phyloP scores from a whole-genome alignment of 1,140 invertebrate genomes.

The Drosophila lacteicornis region DNA sequence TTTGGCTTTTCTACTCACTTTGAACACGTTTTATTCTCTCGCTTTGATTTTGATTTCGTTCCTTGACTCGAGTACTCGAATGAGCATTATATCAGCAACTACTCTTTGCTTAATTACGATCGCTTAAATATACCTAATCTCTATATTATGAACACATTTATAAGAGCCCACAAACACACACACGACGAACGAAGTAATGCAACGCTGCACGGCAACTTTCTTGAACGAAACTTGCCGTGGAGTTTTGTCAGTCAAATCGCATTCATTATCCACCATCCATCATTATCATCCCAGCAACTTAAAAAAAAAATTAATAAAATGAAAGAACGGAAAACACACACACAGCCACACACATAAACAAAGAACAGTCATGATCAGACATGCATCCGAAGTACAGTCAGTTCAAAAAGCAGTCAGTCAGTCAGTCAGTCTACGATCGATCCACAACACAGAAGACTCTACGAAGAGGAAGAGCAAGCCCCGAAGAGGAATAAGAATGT shows the following conservation, averaged over 20 bases:
- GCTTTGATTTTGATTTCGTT: constrained; percentile 62
- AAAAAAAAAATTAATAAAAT: background rate
- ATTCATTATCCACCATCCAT: constrained; percentile 12
- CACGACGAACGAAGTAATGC: background rate
- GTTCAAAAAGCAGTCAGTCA: constrained; percentile 32
- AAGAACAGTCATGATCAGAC: constrained; percentile 31
- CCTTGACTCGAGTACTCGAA: constrained; percentile 59
- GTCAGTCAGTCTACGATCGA: constrained; percentile 32
- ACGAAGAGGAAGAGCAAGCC: background rate
- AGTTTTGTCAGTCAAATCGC: constrained; percentile 17
- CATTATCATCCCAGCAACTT: constrained; percentile 15
- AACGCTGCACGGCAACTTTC: constrained; percentile 15
- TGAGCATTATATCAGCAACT: constrained; percentile 71
- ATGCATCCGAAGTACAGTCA: constrained; percentile 41
- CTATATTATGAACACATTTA: constrained; percentile 43
- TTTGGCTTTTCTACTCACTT: constrained; percentile 56
- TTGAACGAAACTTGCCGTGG: constrained; percentile 8
- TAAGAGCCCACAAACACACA: background rate
- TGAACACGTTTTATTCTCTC: constrained; percentile 55
- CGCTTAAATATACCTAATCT: constrained; percentile 70
- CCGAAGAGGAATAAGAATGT: constrained; percentile 4
- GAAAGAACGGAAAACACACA: constrained; percentile 1
- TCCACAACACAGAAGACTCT: constrained; percentile 17
- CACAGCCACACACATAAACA: constrained; percentile 6
- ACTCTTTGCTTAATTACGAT: constrained; percentile 68